A percentile compares a stretch with the other conserved stretches of the same genome.
These are phyloP conservation scores for Acanthacorydalis orientalis DNA, from an alignment of 2,888 invertebrate species.

Conservation along the genomic window DNA sequence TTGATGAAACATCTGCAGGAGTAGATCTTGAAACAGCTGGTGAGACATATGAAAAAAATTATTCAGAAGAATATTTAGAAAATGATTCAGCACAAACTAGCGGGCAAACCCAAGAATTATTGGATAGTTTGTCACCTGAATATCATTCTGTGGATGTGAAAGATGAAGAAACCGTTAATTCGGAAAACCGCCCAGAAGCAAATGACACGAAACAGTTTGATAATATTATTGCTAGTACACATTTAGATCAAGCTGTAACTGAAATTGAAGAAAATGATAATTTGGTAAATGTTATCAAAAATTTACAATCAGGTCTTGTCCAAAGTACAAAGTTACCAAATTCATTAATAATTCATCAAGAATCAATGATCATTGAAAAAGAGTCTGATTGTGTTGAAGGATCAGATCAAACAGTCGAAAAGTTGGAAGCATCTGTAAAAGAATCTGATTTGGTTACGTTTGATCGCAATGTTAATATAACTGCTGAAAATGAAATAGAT, in stretches of 20 bases:
- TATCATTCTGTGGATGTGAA: neutral
- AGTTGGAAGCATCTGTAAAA: slow-evolving; percentile 24
- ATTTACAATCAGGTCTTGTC: slow-evolving; percentile 6
- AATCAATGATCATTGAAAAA: slow-evolving; percentile 23
- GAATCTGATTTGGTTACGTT: slow-evolving; percentile 26
- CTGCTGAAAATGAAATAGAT: slow-evolving; percentile 26
- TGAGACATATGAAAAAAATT: neutral
- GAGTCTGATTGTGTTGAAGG: slow-evolving; percentile 23
- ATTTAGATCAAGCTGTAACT: slow-evolving; percentile 2
- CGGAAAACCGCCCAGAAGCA: slow-evolving; percentile 10
- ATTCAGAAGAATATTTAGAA: neutral
- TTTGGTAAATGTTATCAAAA: slow-evolving; percentile 7
- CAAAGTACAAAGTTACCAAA: slow-evolving; percentile 18
- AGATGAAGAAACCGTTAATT: slow-evolving; percentile 11
- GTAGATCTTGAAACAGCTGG: no score
- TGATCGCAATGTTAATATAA: slow-evolving; percentile 15
- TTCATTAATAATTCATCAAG: slow-evolving; percentile 24
- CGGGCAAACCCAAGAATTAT: neutral
- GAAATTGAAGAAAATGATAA: slow-evolving; percentile 6
- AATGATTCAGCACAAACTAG: neutral
- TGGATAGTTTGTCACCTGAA: neutral
- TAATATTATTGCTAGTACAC: slow-evolving; percentile 5
- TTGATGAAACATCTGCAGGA: no score
- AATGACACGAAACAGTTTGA: slow-evolving; percentile 7
- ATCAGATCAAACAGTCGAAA: slow-evolving; percentile 18